A percentile compares a stretch with the other conserved stretches of the same genome.
phyloP scores from a whole-genome alignment of 1,140 invertebrate genomes.

The Neodiprion fabricii region DNA sequence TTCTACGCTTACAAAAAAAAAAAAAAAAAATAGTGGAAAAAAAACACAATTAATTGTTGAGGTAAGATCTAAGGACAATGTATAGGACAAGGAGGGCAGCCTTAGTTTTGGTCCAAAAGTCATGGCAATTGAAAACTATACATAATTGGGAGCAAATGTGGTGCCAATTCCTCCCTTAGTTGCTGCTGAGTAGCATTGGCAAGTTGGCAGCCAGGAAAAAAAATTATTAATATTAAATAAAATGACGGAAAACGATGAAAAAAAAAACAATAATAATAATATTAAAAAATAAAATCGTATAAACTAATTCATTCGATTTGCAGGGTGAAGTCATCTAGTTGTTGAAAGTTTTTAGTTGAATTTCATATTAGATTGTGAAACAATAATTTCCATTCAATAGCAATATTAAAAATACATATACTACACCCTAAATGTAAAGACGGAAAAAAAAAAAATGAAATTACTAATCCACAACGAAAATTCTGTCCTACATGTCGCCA shows the following conservation, averaged over 20 bases:
- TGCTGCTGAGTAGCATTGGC: constrained; percentile 37
- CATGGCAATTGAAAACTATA: not conserved
- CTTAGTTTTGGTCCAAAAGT: constrained; percentile 30
- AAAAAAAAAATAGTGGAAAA: constrained; percentile 27
- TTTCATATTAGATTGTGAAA: constrained; percentile 52
- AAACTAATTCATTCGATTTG: constrained; percentile 50
- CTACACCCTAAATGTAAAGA: constrained; percentile 10
- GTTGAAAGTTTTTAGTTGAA: constrained; percentile 56
- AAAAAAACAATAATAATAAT: constrained; percentile 19
- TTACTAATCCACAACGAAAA: constrained; percentile 51
- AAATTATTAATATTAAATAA: constrained; percentile 32
- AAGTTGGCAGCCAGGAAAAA: constrained; percentile 31
- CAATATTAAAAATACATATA: constrained; percentile 33
- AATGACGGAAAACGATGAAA: constrained; percentile 18
- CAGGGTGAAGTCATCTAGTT: constrained; percentile 55
- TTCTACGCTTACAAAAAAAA: constrained; percentile 44
- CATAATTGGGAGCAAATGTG: constrained; percentile 56
- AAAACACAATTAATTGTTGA: constrained; percentile 16
- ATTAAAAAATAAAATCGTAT: not conserved
- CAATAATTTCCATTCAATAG: constrained; percentile 32
- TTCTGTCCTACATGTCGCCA: constrained; percentile 41
- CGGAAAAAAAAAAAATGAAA: constrained; percentile 24
- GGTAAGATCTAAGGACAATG: constrained; percentile 15
- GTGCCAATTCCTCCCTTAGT: constrained; percentile 58
- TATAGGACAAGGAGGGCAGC: constrained; percentile 1